Evolutionary conservation across 2,797 vertebrate genomes (phyloP).

Genomic region (Aplochiton taeniatus): DNA sequence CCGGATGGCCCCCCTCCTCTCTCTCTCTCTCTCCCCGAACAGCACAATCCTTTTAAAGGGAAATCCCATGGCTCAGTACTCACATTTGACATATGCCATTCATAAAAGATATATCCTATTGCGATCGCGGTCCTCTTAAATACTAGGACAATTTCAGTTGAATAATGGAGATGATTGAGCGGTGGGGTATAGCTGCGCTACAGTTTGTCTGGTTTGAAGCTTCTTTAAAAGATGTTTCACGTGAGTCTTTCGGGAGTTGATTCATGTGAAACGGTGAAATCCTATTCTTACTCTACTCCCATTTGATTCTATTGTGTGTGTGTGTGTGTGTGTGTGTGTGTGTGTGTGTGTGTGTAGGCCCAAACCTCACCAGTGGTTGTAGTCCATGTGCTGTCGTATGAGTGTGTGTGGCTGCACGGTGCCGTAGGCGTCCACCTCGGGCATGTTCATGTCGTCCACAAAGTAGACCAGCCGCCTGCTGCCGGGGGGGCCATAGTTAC

Average conservation of each 20-base stretch:
- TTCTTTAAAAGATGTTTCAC: too few relatives aligned
- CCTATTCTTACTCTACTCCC: too few relatives aligned
- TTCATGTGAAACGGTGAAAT: too few relatives aligned
- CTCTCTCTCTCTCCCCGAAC: conserved; percentile 20
- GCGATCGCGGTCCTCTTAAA: conserved; percentile 10
- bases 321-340: conserved; percentile 6
- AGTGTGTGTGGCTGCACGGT: conserved; percentile 94
- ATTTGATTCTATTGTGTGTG: background rate
- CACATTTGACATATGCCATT: conserved; percentile 21
- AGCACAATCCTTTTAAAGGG: conserved; percentile 47
- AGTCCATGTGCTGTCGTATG: conserved; percentile 94
- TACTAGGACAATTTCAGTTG: conserved; percentile 11
- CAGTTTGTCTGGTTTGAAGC: background rate
- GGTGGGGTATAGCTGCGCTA: background rate
- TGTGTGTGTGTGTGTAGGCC: conserved; percentile 4
- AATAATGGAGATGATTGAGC: conserved; percentile 15
- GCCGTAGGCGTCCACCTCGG: conserved; percentile 86
- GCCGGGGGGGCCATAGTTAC: conserved; percentile 73
- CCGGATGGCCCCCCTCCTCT: conserved; percentile 30
- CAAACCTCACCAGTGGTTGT: conserved; percentile 85
- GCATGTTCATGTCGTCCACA: conserved; percentile 54
- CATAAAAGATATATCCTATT: too few relatives aligned
- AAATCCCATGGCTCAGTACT: conserved; percentile 26
- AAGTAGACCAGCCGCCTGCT: conserved; percentile 79
- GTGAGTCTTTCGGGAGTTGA: too few relatives aligned